Conservation (phyloP, 2,797 vertebrate species). For the Malacoraja senta region DNA sequence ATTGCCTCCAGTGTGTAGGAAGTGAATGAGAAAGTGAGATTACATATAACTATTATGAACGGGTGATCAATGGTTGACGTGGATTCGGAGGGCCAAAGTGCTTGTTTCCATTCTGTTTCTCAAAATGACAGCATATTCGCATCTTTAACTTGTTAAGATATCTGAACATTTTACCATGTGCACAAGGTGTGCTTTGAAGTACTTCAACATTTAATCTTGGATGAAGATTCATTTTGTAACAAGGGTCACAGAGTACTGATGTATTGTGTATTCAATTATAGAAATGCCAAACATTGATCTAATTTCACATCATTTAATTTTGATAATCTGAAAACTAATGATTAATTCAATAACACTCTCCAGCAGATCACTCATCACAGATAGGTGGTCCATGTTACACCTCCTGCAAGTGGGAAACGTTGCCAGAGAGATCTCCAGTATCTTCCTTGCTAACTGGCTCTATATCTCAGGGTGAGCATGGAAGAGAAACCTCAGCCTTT, state of each 20-base stretch:
- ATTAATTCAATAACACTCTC: background rate
- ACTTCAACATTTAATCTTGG: too few species aligned
- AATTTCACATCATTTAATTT: background rate
- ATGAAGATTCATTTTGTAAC: background rate
- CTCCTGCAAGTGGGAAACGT: conserved; percentile 45
- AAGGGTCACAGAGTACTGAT: background rate
- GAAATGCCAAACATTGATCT: background rate
- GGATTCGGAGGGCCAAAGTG: too few species aligned
- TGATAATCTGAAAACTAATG: too few species aligned
- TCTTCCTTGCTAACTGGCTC: conserved; percentile 65
- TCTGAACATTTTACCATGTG: too few species aligned
- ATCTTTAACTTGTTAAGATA: too few species aligned
- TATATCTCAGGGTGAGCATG: conserved; percentile 34
- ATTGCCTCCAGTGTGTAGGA: too few species aligned
- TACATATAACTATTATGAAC: too few species aligned
- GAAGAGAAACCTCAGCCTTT: background rate
- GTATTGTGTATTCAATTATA: background rate
- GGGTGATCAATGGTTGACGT: too few species aligned
- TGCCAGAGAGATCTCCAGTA: conserved; percentile 60
- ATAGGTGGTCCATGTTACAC: conserved; percentile 41
- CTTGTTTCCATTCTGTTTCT: too few species aligned
- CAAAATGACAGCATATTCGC: too few species aligned
- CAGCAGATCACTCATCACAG: conserved; percentile 41
- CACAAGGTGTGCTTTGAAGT: too few species aligned
- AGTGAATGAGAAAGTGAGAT: too few species aligned